Evolutionary conservation across 2,113 vertebrate genomes (phyloP), one percentile per base, ranked within the genome.

Genomic region (Tenebrosternarchus preto): DNA sequence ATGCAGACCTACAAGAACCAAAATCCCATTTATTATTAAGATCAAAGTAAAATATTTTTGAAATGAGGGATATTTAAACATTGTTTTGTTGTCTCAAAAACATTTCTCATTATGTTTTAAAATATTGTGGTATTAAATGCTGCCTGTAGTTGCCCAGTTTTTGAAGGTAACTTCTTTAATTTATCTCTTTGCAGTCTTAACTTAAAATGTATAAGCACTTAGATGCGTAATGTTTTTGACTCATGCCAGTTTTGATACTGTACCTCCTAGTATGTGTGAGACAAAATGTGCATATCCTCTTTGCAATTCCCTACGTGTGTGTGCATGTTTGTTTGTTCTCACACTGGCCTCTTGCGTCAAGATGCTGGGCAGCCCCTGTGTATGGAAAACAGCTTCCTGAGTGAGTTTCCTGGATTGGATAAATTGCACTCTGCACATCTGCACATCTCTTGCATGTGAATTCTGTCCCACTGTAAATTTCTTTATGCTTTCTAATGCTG

Each of bases 321-420:
- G 22, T 59, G 33, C 2, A 29, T 46, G 9, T 2, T 61, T 77
- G 27, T 29, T 50, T 17, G 73, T 77, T 76, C 77, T 81, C 66
- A 68, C 81, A 63, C 63, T 56, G 33, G 43, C 36, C 29, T 80
- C 73, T 36, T 80, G 80, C 84, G 73, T 80, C 85, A 72, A 4
- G 71, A 67, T 46, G 55, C 76, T 27, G 24, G 55, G 33, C 76
- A 70, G 33, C 77, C 57, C 56, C 77, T 71, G 77, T 50, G 77
- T 20, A 6, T 43, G 56, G 57, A 72, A 61, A 79, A 50, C 73
- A 2, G 2, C 29, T 71, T 84, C 76, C 55, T 82, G 20, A 19
- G 55, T 82, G 43, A 29, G 55, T 74, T 82, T 84, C 71, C 64
- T 46, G 50, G 16, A 57, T 24, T 64, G 73, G 22, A 36, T 55